Percentiles rank a stretch among this genome's conserved stretches.
Evolutionary conservation across 1,140 invertebrate genomes (phyloP).

Genomic region (Drosophila burlai): DNA sequence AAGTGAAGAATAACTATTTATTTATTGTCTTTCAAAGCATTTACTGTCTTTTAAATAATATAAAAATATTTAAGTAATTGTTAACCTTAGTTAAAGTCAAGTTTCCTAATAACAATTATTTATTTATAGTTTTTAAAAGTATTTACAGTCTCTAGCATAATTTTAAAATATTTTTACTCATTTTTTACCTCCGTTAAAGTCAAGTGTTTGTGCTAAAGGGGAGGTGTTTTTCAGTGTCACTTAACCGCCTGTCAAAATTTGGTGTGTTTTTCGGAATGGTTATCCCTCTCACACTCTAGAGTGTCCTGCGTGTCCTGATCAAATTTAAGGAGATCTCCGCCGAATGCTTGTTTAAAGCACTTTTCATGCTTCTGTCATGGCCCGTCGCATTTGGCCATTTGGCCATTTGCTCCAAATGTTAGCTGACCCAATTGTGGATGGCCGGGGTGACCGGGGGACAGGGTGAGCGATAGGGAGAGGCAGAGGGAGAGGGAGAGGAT

Average conservation of each 20-base stretch:
- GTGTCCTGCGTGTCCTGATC: constrained; percentile 1
- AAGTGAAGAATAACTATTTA: too few species aligned
- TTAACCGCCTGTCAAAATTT: not conserved
- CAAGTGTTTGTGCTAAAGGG: not conserved
- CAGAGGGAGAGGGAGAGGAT: not conserved
- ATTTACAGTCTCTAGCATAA: too few species aligned
- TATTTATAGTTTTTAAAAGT: too few species aligned
- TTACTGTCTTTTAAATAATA: too few species aligned
- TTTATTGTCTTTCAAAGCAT: too few species aligned
- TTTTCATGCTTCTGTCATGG: constrained; percentile 62
- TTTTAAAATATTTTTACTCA: not conserved
- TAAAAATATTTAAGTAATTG: too few species aligned
- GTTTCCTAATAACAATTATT: too few species aligned
- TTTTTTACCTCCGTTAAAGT: too few species aligned
- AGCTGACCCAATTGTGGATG: constrained; percentile 73
- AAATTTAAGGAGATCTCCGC: constrained; percentile 43
- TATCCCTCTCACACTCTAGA: not conserved
- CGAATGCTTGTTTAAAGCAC: constrained; percentile 50
- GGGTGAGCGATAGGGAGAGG: constrained; percentile 1
- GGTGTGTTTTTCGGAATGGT: too few species aligned
- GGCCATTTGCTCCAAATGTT: constrained; percentile 72
- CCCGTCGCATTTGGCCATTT: constrained; percentile 66
- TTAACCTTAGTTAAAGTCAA: too few species aligned
- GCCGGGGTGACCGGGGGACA: constrained; percentile 1
- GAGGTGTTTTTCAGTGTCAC: not conserved